Percentiles rank a stretch among this genome's conserved stretches.
These are phyloP conservation scores for Taxidea taxus DNA, from an alignment of 2,113 vertebrate species.

Conservation along the genomic window DNA sequence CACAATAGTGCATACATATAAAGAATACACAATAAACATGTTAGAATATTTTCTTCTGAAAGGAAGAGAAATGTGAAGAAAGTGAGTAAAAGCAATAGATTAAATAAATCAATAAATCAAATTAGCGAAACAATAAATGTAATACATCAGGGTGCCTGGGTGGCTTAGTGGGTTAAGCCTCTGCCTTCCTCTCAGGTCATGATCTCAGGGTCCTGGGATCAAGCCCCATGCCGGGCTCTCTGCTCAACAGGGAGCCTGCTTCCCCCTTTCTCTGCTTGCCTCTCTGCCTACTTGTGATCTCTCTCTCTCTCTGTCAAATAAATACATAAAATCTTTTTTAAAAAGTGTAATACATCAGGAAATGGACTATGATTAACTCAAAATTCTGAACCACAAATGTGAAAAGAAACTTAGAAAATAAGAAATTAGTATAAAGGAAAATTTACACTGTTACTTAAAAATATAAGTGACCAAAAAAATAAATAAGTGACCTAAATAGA, in stretches of 20 bases:
- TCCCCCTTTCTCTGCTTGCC: no score
- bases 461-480: not conserved
- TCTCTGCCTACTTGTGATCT: no score
- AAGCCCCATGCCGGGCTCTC: no score
- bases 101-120: not conserved
- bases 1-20: not conserved
- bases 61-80: not conserved
- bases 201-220: no score
- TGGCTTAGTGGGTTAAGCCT: no score
- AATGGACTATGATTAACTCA: not conserved
- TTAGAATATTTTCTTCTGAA: not conserved
- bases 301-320: no score
- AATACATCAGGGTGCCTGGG: not conserved
- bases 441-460: constrained; percentile 26
- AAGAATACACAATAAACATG: not conserved
- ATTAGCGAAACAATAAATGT: not conserved
- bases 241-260: no score
- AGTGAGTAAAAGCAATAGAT: not conserved
- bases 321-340: no score
- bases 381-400: not conserved
- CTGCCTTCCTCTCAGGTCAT: no score
- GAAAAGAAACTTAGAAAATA: constrained; percentile 22
- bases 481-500: not conserved
- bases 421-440: not conserved
- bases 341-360: not conserved